These are phyloP conservation scores for Varanus komodoensis DNA, from an alignment of 2,113 vertebrate genomes.

Conservation along the genomic window DNA sequence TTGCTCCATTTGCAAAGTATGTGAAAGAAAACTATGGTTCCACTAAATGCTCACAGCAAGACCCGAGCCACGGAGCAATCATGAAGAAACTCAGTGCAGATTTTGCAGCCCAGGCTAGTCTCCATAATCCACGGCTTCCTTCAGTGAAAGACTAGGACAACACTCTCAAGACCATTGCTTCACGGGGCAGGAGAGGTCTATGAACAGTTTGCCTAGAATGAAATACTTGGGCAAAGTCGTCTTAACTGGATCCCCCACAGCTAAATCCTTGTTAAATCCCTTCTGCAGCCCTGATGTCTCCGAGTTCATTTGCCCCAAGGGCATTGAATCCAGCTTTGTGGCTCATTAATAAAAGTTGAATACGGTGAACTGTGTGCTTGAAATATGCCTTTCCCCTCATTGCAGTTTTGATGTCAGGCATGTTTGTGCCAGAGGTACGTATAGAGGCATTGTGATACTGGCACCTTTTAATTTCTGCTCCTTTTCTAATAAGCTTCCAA, in stretches of 20 bases:
- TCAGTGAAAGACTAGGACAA: not conserved
- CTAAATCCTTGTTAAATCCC: not conserved
- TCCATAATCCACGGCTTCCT: conserved; percentile 36
- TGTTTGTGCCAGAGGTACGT: no score
- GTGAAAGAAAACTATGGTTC: conserved; percentile 84
- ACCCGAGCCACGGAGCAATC: conserved; percentile 81
- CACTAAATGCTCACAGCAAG: conserved; percentile 72
- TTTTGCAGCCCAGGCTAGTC: conserved; percentile 78
- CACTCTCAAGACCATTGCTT: no score
- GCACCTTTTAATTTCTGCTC: no score
- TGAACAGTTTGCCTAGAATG: not conserved
- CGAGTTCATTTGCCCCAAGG: not conserved
- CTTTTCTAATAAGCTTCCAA: no score
- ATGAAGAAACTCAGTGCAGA: conserved; percentile 86
- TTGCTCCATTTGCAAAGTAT: conserved; percentile 77
- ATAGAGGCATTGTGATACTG: no score
- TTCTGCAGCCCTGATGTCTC: not conserved
- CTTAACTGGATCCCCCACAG: no score
- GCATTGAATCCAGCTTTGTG: not conserved
- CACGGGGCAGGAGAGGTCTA: not conserved
- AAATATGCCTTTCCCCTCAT: not conserved
- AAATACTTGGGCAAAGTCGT: no score
- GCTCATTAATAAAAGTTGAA: not conserved
- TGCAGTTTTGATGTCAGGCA: not conserved
- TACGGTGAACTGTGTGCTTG: not conserved